phyloP scores from a whole-genome alignment of 2,797 vertebrate genomes.

The Meda fulgida region DNA sequence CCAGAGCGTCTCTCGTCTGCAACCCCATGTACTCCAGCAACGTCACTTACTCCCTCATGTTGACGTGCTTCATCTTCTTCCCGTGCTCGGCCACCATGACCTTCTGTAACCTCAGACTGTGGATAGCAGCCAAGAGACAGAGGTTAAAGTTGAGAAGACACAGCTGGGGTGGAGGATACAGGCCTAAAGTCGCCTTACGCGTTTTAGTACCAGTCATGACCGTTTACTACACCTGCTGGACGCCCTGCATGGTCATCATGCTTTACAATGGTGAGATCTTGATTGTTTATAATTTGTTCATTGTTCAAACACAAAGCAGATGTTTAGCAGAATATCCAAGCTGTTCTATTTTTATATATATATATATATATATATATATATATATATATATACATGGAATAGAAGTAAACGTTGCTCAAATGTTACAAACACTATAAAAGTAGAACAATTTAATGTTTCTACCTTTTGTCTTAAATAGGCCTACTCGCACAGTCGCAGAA shows the following conservation, averaged over 20 bases:
- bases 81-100: slow-evolving; percentile 84
- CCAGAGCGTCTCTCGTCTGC: slow-evolving; percentile 83
- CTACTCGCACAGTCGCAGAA: not conserved
- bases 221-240: slow-evolving; percentile 85
- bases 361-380: too few species aligned
- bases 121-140: slow-evolving; percentile 83
- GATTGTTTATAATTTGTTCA: not conserved
- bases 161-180: slow-evolving; percentile 63
- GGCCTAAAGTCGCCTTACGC: slow-evolving; percentile 73
- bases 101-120: slow-evolving; percentile 82
- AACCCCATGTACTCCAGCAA: slow-evolving; percentile 86
- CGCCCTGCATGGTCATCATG: slow-evolving; percentile 83
- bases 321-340: not conserved
- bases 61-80: slow-evolving; percentile 84
- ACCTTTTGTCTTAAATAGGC: not conserved
- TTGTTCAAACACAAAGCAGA: not conserved
- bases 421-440: not conserved
- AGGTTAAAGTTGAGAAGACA: slow-evolving; percentile 73
- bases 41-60: slow-evolving; percentile 75
- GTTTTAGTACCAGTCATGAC: slow-evolving; percentile 84
- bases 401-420: not conserved
- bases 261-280: slow-evolving; percentile 83
- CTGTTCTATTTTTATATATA: not conserved
- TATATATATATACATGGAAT: not conserved
- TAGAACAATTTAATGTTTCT: not conserved